Evolutionary conservation across 1,140 invertebrate species (phyloP).

Genomic region (Dendrolimus punctatus): DNA sequence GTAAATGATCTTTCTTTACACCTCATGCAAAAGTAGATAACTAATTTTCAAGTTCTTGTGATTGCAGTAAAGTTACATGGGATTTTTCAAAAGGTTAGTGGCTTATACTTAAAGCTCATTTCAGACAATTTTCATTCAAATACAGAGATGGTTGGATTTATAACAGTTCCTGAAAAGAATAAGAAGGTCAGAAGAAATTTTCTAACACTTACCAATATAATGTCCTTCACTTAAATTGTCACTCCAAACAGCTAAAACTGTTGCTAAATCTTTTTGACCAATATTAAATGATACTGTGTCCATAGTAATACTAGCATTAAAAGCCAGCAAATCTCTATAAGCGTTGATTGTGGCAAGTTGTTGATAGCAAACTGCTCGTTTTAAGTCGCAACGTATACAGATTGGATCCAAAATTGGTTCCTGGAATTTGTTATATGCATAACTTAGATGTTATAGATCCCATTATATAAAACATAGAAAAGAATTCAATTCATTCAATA

Average conservation of each 20-base stretch:
- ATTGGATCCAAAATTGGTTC: conserved; percentile 86
- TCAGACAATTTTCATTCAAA: no score
- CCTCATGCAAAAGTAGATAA: no score
- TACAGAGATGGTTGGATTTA: no score
- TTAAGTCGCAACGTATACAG: conserved; percentile 81
- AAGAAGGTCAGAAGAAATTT: not conserved
- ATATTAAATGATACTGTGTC: conserved; percentile 79
- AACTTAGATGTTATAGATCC: no score
- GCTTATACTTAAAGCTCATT: no score
- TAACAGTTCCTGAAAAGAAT: not conserved
- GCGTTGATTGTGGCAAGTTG: conserved; percentile 32
- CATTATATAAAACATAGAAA: no score
- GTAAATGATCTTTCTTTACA: no score
- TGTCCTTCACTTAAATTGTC: conserved; percentile 74
- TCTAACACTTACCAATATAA: conserved; percentile 47
- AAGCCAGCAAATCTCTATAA: conserved; percentile 61
- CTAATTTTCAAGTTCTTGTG: no score
- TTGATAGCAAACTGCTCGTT: conserved; percentile 74
- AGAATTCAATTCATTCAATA: no score
- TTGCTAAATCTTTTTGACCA: conserved; percentile 81
- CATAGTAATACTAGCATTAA: conserved; percentile 78
- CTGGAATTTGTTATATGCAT: conserved; percentile 35
- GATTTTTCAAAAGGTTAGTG: no score
- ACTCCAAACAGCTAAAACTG: conserved; percentile 78
- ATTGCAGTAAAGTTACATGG: no score